Evolutionary conservation across 2,888 invertebrate genomes (phyloP), one percentile per base, ranked within the genome.

Genomic region (Drosophila helvetica): DNA sequence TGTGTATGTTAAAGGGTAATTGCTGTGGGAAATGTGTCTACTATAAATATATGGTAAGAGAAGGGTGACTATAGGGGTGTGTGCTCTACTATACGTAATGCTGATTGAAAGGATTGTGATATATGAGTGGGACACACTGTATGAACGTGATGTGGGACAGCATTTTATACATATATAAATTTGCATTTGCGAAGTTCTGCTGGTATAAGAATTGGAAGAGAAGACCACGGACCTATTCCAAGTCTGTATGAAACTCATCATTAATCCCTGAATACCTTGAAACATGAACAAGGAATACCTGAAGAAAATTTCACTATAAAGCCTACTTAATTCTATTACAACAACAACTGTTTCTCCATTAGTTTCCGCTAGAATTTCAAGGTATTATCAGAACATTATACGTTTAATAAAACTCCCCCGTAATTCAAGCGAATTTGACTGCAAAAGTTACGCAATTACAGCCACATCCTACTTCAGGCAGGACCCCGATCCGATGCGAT

Each of bases 1-100:
- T 56, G 56, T 70, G 56, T 63, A 70, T 33, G 64, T 73, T 73
- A 70, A 74, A 71, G 71, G 74, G 71, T 71, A 71, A 71, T 71
- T 71, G 71, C 65, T 71, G 74, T 73, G 71, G 71, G 66, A 74
- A 74, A 73, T 64, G 65, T 53, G 59, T 70, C 60, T 59, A 51
- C 27, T 33, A 50, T 27, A 47, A 10, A 30, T n/a, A 15, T 25
- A 10, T 15, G 30, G 17, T 10, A 58, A 33, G 33, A 17, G 54
- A 17, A 45, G 50, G 19, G n/a, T 53, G 18, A 22, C 22, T 10
- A 2, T 38, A 38, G 73, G 73, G 45, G 2, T 3, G 4, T 46
- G 27, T 51, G 70, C 38, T 58, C 55, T 33, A 25, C 33, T 22
- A 22, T 22, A 22, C 5, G 22, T 69, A n/a, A 18, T 33, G 57